A percentile compares a stretch with the other conserved stretches of the same genome.
Evolutionary conservation across 2,888 invertebrate species (phyloP).

Genomic region (Metacarcinus magister): DNA sequence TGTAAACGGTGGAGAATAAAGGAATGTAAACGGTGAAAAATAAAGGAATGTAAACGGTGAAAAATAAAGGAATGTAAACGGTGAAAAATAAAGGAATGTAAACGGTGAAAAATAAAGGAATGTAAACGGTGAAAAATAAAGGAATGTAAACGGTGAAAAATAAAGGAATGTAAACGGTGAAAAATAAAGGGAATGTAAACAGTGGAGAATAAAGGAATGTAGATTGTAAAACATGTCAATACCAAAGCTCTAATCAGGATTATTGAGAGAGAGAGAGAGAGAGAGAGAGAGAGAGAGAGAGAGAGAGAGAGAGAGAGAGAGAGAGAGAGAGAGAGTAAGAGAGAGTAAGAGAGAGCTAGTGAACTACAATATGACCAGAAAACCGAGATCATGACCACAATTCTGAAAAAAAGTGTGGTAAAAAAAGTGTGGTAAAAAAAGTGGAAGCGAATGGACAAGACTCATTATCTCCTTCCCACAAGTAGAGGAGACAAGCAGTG

Average conservation of each 20-base stretch:
- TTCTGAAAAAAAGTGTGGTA: not conserved
- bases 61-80: no score
- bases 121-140: not conserved
- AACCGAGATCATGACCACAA: not conserved
- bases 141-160: not conserved
- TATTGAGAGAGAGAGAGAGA: not conserved
- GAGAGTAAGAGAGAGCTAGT: not conserved
- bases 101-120: no score
- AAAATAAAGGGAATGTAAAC: not conserved
- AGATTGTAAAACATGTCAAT: not conserved
- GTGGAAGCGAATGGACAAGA: not conserved
- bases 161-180: not conserved
- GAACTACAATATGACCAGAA: not conserved
- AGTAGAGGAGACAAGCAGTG: not conserved
- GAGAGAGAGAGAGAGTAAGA: not conserved
- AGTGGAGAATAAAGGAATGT: not conserved
- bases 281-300: slow-evolving; percentile 26
- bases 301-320: slow-evolving; percentile 26
- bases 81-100: no score
- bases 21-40: not conserved
- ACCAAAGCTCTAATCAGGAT: no score
- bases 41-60: no score
- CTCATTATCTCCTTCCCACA: not conserved
- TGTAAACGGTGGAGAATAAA: not conserved
- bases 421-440: not conserved